These are phyloP conservation scores for Nomada fucata DNA, from an alignment of 2,888 invertebrate genomes.

Conservation along the genomic window DNA sequence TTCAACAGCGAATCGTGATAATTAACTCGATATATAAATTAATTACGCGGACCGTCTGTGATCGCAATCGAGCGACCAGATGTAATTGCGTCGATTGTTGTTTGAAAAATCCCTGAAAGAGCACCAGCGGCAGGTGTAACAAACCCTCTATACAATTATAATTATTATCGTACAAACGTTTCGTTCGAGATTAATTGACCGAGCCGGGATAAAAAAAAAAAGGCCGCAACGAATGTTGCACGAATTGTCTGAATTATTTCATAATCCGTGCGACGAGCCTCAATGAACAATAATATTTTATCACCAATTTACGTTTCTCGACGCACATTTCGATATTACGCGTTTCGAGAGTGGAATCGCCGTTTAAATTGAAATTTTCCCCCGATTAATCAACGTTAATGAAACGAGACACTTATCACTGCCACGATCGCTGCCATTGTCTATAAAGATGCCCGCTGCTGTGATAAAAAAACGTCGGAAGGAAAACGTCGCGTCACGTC, in stretches of 20 bases:
- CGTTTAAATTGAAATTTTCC: no score
- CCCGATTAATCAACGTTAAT: no score
- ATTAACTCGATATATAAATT: constrained; percentile 45
- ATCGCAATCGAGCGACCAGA: constrained; percentile 11
- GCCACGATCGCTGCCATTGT: background rate
- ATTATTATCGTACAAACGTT: background rate
- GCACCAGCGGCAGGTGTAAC: background rate
- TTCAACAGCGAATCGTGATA: constrained; percentile 42
- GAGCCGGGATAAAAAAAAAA: background rate
- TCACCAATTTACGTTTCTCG: no score
- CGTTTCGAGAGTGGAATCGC: no score
- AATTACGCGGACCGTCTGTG: constrained; percentile 24
- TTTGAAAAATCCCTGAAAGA: constrained; percentile 1
- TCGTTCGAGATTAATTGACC: background rate
- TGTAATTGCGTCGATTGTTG: background rate
- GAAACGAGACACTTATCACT: background rate
- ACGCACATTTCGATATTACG: no score
- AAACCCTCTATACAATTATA: no score
- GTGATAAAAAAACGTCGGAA: constrained; percentile 20
- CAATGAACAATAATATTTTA: no score
- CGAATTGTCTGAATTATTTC: no score
- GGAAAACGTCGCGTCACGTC: constrained; percentile 53
- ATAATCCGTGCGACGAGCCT: no score
- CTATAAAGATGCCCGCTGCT: background rate
- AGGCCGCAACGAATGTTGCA: no score